Evolutionary conservation across 2,113 vertebrate species (phyloP).

Genomic region (Dasyurus viverrinus): DNA sequence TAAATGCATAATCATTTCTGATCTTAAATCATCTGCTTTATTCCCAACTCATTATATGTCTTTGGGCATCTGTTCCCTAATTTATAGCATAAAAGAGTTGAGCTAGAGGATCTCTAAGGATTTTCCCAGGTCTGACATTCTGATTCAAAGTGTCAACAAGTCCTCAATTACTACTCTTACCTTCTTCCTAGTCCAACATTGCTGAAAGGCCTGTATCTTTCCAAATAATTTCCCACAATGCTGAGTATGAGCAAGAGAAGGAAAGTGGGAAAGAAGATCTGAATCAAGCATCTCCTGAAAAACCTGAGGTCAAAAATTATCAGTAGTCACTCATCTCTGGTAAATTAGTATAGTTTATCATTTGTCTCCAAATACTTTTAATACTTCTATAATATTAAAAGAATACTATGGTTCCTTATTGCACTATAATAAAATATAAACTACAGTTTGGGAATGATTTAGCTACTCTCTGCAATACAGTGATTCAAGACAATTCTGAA

Average conservation of each 20-base stretch:
- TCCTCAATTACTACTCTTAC: not conserved
- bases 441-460: not conserved
- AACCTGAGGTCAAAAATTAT: too few species aligned
- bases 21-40: not conserved
- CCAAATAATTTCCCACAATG: too few species aligned
- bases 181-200: not conserved
- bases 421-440: not conserved
- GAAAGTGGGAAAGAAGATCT: too few species aligned
- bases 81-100: not conserved
- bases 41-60: not conserved
- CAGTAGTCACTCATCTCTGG: too few species aligned
- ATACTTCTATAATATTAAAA: too few species aligned
- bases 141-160: not conserved
- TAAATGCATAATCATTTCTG: not conserved
- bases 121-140: not conserved
- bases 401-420: too few species aligned
- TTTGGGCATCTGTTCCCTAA: not conserved
- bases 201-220: too few species aligned
- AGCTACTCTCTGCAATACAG: not conserved
- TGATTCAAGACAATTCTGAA: not conserved
- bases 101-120: not conserved
- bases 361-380: too few species aligned
- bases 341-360: too few species aligned
- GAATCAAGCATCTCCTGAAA: too few species aligned
- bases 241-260: too few species aligned